Evolutionary conservation across 2,888 invertebrate species (phyloP).

Genomic region (Cephus nigrinus): DNA sequence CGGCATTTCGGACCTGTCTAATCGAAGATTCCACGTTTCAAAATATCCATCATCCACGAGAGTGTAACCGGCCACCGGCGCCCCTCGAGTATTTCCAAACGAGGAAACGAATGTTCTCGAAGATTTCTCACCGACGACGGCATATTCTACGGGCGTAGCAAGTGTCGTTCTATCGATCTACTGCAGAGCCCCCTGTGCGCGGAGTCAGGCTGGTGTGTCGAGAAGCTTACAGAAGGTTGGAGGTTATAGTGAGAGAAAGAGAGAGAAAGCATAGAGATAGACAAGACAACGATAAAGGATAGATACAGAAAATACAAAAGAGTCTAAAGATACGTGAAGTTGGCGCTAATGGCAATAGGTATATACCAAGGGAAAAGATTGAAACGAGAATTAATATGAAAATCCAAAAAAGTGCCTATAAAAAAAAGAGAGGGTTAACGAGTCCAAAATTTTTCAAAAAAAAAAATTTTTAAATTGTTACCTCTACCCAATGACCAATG

Average conservation of each 20-base stretch:
- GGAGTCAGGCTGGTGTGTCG: conserved; percentile 32
- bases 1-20: too few species aligned
- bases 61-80: too few species aligned
- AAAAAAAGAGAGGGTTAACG: not conserved
- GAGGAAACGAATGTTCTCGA: too few species aligned
- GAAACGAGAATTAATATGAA: not conserved
- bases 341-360: too few species aligned
- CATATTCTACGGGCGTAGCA: conserved; percentile 1
- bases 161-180: conserved; percentile 51
- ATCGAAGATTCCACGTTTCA: too few species aligned
- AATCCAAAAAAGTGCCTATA: not conserved
- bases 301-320: conserved; percentile 6
- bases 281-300: conserved; percentile 10
- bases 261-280: not conserved
- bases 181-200: conserved; percentile 43
- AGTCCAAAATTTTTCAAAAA: not conserved
- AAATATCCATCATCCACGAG: too few species aligned
- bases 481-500: too few species aligned
- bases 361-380: conserved; percentile 12
- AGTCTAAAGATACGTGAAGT: too few species aligned
- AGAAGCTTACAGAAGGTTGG: conserved; percentile 32
- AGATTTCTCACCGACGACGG: too few species aligned
- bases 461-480: too few species aligned
- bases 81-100: too few species aligned
- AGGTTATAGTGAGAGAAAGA: conserved; percentile 29